A percentile compares a stretch with the other conserved stretches of the same genome.
Evolutionary conservation across 1,140 invertebrate genomes (phyloP).

Genomic region (Ceratitis capitata): DNA sequence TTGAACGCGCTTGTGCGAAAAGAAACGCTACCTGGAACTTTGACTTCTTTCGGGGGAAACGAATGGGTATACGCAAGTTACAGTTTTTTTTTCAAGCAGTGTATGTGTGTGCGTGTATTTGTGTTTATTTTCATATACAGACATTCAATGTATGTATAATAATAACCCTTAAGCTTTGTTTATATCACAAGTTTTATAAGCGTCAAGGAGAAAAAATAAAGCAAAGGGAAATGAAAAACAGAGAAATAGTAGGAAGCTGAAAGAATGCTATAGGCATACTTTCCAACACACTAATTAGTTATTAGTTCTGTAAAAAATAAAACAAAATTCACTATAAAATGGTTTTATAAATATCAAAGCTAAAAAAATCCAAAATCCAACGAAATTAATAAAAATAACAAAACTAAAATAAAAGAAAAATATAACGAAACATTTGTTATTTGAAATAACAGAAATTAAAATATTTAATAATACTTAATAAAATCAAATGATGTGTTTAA

Average conservation of each 20-base stretch:
- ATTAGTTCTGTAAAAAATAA: neutral
- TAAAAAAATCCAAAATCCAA: too few relatives aligned
- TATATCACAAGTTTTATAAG: neutral
- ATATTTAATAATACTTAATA: neutral
- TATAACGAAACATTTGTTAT: too few relatives aligned
- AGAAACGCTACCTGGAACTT: neutral
- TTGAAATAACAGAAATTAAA: neutral
- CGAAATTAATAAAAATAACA: neutral
- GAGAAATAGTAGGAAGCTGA: neutral
- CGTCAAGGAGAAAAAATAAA: neutral
- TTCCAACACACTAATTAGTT: neutral
- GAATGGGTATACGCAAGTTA: neutral
- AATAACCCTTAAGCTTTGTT: neutral
- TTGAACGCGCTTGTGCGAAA: conserved; percentile 2
- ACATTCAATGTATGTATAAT: too few relatives aligned
- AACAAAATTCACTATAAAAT: neutral
- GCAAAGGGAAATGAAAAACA: neutral
- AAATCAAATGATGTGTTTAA: neutral
- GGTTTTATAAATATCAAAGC: too few relatives aligned
- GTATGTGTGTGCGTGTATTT: neutral
- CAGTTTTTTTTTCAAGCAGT: neutral
- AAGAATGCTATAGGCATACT: neutral
- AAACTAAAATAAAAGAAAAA: neutral
- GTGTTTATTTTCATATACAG: neutral
- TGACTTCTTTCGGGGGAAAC: neutral